phyloP scores from a whole-genome alignment of 1,140 invertebrate genomes.

The Brachystomella parvula region DNA sequence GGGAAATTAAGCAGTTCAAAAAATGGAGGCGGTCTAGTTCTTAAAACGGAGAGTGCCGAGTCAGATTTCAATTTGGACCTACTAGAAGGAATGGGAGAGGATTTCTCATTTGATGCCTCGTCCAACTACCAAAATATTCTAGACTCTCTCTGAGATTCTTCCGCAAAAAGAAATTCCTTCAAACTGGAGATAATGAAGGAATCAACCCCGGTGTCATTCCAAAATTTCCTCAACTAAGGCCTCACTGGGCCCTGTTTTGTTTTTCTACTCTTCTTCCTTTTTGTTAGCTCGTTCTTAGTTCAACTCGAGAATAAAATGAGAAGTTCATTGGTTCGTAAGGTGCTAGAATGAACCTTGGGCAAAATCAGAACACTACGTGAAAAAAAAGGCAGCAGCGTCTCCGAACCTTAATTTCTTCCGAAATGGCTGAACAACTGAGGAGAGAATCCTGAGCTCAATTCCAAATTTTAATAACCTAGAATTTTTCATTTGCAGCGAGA shows the following conservation, averaged over 20 bases:
- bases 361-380: too few species aligned
- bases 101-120: constrained; percentile 23
- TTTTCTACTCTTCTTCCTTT: background rate
- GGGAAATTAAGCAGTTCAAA: too few species aligned
- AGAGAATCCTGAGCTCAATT: too few species aligned
- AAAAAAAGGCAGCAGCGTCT: too few species aligned
- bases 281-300: background rate
- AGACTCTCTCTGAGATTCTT: constrained; percentile 20
- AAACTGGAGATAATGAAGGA: background rate
- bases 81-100: constrained; percentile 23
- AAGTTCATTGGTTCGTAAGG: background rate
- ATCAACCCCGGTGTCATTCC: background rate
- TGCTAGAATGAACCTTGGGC: too few species aligned
- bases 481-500: background rate
- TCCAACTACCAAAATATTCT: constrained; percentile 28
- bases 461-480: background rate
- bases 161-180: too few species aligned
- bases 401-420: too few species aligned
- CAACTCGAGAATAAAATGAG: background rate
- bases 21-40: constrained; percentile 43
- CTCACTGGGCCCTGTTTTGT: too few species aligned
- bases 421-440: too few species aligned
- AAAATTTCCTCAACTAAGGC: too few species aligned
- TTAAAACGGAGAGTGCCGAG: background rate
- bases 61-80: constrained; percentile 21